Conservation (phyloP, 2,113 vertebrate species). For the Athene noctua region DNA sequence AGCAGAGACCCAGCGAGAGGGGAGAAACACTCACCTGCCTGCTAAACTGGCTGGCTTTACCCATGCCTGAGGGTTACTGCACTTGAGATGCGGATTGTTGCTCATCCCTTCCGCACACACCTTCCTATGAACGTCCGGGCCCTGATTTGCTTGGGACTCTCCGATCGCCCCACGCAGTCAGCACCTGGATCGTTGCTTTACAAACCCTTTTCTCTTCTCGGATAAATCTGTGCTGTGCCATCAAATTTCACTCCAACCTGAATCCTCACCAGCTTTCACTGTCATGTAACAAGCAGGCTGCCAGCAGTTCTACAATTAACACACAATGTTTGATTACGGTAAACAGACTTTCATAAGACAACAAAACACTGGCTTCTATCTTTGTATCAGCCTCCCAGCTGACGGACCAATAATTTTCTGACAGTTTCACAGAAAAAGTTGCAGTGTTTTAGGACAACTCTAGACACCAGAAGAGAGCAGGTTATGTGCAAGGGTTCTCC, state of each 20-base stretch:
- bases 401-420: not conserved
- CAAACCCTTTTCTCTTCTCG: not conserved
- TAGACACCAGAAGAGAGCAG: fast-evolving
- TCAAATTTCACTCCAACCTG: not conserved
- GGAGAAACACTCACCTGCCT: not conserved
- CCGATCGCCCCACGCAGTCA: fast-evolving
- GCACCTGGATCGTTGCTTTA: fast-evolving
- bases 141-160: fast-evolving
- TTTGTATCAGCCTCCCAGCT: fast-evolving
- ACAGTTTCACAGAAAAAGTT: not conserved
- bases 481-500: not conserved
- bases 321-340: fast-evolving
- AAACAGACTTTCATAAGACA: not conserved
- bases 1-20: no score
- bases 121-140: fast-evolving
- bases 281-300: fast-evolving
- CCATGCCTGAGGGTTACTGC: fast-evolving
- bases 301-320: not conserved
- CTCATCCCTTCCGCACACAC: fast-evolving
- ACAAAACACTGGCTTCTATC: fast-evolving
- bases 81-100: fast-evolving
- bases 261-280: not conserved
- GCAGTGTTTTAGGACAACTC: not conserved
- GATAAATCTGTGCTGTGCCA: not conserved
- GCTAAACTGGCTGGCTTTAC: fast-evolving